phyloP scores from a whole-genome alignment of 2,888 invertebrate genomes.

The Troides oblongomaculatus region DNA sequence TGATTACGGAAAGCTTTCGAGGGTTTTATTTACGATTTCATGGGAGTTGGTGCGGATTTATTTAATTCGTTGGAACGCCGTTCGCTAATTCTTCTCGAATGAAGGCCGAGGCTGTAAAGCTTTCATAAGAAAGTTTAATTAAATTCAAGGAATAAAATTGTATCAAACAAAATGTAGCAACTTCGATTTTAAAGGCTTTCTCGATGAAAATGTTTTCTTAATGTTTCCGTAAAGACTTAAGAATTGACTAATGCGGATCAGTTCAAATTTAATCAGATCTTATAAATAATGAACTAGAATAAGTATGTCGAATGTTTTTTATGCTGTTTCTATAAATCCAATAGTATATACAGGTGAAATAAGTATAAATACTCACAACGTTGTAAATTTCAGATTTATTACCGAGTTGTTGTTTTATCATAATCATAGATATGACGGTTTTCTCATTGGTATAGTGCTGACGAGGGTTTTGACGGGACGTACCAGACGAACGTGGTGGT shows the following conservation, averaged over 20 bases:
- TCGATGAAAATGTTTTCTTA: background rate
- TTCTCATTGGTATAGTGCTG: conserved; percentile 88
- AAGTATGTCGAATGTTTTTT: too few species aligned
- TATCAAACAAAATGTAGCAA: background rate
- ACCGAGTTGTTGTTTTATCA: background rate
- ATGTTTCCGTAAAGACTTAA: background rate
- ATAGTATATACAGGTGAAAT: too few species aligned
- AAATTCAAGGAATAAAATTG: conserved; percentile 13
- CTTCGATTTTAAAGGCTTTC: conserved; percentile 5
- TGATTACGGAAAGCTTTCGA: conserved; percentile 39
- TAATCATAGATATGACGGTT: conserved; percentile 40
- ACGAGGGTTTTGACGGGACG: conserved; percentile 99
- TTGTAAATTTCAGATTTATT: background rate
- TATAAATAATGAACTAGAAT: too few species aligned
- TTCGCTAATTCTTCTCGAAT: conserved; percentile 31
- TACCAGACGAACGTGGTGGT: conserved; percentile 99
- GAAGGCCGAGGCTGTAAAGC: conserved; percentile 26
- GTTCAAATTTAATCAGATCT: background rate
- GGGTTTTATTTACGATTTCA: conserved; percentile 49
- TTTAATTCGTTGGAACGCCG: conserved; percentile 46
- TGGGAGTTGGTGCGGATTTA: conserved; percentile 49
- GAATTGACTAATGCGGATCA: background rate
- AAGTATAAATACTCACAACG: too few species aligned
- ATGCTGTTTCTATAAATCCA: too few species aligned
- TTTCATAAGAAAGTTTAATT: conserved; percentile 29